Evolutionary conservation across 2,888 invertebrate species (phyloP).

Genomic region (Brenthis hecate): DNA sequence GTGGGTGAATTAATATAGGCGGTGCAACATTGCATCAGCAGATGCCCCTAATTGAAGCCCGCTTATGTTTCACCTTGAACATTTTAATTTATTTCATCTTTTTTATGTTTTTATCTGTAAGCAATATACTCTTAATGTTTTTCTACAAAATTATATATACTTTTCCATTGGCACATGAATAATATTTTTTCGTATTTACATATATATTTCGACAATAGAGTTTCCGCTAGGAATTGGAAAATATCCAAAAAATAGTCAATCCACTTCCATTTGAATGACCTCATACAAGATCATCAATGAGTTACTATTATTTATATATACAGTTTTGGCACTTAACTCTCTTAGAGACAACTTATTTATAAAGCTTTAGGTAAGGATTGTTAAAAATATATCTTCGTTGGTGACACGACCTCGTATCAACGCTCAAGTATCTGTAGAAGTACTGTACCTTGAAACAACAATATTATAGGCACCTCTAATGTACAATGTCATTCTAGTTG

Average conservation of each 20-base stretch:
- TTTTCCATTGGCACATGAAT: background rate
- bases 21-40: slow-evolving; percentile 29
- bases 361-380: background rate
- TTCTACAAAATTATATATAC: background rate
- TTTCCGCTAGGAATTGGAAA: slow-evolving; percentile 20
- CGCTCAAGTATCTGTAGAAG: too few species aligned
- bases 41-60: slow-evolving; percentile 28
- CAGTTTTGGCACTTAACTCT: background rate
- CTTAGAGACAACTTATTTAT: slow-evolving; percentile 6
- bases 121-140: background rate
- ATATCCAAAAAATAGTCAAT: slow-evolving; percentile 23
- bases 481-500: too few species aligned
- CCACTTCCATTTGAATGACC: slow-evolving; percentile 15
- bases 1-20: slow-evolving; percentile 35
- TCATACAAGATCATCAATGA: slow-evolving; percentile 8
- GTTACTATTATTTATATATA: slow-evolving; percentile 7
- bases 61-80: slow-evolving; percentile 9
- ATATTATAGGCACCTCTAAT: too few species aligned
- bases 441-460: too few species aligned
- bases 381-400: too few species aligned
- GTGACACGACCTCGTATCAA: too few species aligned
- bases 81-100: background rate
- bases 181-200: background rate
- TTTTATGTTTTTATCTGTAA: background rate
- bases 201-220: slow-evolving; percentile 2